Conservation (phyloP, 2,113 vertebrate genomes). For the Nibea coibor region DNA sequence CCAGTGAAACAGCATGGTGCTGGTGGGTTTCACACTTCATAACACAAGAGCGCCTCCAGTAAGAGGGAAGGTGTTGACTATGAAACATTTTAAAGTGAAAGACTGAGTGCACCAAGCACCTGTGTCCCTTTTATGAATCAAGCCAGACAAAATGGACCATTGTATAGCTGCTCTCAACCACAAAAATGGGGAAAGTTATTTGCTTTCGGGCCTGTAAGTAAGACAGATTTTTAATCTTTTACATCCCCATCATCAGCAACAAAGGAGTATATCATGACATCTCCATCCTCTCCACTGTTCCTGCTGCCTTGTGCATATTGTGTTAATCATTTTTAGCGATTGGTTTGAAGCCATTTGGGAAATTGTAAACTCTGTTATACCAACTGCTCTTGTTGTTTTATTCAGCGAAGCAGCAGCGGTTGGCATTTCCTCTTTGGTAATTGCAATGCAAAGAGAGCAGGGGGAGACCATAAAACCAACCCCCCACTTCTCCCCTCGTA, state of each 20-base stretch:
- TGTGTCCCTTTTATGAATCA: constrained; percentile 19
- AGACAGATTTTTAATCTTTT: not conserved
- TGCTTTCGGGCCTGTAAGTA: not conserved
- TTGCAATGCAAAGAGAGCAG: constrained; percentile 56
- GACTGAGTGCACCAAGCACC: constrained; percentile 40
- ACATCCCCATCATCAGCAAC: not conserved
- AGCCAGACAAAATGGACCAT: constrained; percentile 2
- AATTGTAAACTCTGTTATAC: constrained; percentile 27
- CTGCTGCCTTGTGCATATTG: not conserved
- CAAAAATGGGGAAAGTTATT: not conserved
- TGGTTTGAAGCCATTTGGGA: constrained; percentile 25
- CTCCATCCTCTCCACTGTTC: not conserved
- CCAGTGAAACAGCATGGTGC: constrained; percentile 67
- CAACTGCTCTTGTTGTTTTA: constrained; percentile 48
- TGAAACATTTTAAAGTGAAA: constrained; percentile 49
- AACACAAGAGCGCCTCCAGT: constrained; percentile 54
- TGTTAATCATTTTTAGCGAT: not conserved
- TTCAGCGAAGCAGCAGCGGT: constrained; percentile 25
- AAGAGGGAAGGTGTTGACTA: constrained; percentile 62
- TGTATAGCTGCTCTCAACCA: not conserved
- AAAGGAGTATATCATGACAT: not conserved
- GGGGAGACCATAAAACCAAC: constrained; percentile 56
- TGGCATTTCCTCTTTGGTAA: constrained; percentile 66
- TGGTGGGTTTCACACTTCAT: constrained; percentile 68
- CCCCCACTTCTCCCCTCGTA: constrained; percentile 33